A percentile compares a stretch with the other conserved stretches of the same genome.
phyloP scores from a whole-genome alignment of 2,888 invertebrate species.

The Drosophila ustulata region DNA sequence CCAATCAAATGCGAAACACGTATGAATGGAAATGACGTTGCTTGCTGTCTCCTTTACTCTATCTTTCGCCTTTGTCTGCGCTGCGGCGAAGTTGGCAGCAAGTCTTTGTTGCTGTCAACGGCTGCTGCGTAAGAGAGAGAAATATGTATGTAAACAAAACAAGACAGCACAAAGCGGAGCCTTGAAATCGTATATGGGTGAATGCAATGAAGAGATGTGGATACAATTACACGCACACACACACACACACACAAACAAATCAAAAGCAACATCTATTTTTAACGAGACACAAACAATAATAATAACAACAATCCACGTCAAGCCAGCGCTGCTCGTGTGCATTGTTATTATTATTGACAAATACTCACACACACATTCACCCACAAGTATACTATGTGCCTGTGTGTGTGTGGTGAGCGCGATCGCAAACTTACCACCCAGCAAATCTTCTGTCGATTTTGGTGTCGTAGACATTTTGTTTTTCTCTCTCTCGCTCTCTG shows the following conservation, averaged over 20 bases:
- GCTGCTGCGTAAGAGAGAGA: constrained; percentile 52
- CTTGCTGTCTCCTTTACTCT: constrained; percentile 13
- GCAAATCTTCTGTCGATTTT: constrained; percentile 84
- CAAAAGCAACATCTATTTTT: constrained; percentile 58
- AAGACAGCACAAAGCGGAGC: constrained; percentile 65
- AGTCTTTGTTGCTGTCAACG: constrained; percentile 57
- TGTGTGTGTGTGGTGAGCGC: constrained; percentile 14
- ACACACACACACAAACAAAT: constrained; percentile 30
- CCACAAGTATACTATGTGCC: constrained; percentile 10
- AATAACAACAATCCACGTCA: constrained; percentile 50
- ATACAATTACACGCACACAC: constrained; percentile 36
- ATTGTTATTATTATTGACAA: constrained; percentile 65
- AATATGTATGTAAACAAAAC: constrained; percentile 53
- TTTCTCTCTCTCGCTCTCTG: constrained; percentile 33
- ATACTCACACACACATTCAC: constrained; percentile 37
- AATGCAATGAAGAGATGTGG: constrained; percentile 54
- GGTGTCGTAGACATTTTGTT: constrained; percentile 84
- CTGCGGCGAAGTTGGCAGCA: constrained; percentile 58
- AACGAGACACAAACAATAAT: constrained; percentile 45
- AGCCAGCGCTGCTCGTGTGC: constrained; percentile 39
- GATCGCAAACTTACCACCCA: constrained; percentile 84
- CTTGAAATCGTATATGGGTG: constrained; percentile 62
- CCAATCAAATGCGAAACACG: constrained; percentile 26
- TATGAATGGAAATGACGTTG: constrained; percentile 39
- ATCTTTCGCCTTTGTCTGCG: constrained; percentile 54